phyloP scores from a whole-genome alignment of 2,797 vertebrate genomes.

The Sebastes minor region DNA sequence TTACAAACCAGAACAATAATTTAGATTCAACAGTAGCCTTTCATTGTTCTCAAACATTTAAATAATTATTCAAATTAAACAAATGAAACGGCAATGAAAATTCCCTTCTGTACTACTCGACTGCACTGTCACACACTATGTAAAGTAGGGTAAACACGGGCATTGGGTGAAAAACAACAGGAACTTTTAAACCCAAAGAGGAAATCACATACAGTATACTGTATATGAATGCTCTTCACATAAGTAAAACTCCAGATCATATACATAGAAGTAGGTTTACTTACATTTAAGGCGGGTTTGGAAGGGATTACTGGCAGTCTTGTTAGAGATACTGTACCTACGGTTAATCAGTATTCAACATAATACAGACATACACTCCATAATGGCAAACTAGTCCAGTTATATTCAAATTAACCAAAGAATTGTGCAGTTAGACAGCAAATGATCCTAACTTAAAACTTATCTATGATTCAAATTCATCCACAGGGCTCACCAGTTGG shows the following conservation, averaged over 20 bases:
- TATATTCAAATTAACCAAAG: neutral
- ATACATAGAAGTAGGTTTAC: neutral
- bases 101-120: neutral
- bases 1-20: neutral
- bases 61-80: neutral
- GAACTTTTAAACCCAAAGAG: neutral
- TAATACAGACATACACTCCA: neutral
- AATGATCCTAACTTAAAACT: neutral
- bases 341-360: neutral
- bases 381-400: neutral
- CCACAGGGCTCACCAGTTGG: neutral
- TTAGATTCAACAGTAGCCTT: neutral
- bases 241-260: neutral
- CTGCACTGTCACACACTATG: neutral
- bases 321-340: neutral
- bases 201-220: neutral
- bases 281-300: neutral
- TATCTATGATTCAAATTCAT: neutral
- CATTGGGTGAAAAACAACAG: neutral
- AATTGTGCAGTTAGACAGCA: neutral
- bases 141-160: neutral
- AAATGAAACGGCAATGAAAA: neutral
- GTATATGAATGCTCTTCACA: neutral
- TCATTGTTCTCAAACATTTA: neutral
- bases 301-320: neutral